Evolutionary conservation across 2,113 vertebrate genomes (phyloP), one percentile per base, ranked within the genome.

Genomic region (Xyrauchen texanus): DNA sequence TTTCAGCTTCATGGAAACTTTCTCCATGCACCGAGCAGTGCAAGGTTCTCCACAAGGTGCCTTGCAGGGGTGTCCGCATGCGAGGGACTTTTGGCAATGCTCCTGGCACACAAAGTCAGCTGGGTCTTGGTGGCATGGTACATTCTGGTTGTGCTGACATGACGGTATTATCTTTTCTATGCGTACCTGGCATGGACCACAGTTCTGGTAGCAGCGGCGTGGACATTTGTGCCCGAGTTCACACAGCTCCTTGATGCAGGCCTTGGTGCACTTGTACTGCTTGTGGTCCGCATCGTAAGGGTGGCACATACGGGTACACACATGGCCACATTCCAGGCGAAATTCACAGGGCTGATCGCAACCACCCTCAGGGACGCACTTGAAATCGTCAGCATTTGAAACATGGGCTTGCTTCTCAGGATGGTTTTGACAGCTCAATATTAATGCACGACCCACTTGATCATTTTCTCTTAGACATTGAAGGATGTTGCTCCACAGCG

Each of bases 381-480:
- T 81, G 85, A 98, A 98, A 83, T 98, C 95, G 0, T 88, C 80
- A 6, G 88, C 91, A 74, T 78, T 87, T 15, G 92, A 92, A 6
- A 92, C 96, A 8, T 58, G 49, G 4, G 94, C 90, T 57, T 86
- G 84, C 6, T 90, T 95, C 4, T 92, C 83, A 0, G 95, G 95
- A 85, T 99, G 97, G 90, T 98, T 99, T 86, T 97, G 95, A 87
- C 97, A 98, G 85, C 91, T 94, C 11, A 99, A 90, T 55, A 82
- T 92, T 70, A 98, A 86, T 0, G 91, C 82, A 0, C 0, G 45
- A 7, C 95, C 96, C 11, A 95, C 89, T n/a, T 94, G 93, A 16
- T 84, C 81, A 0, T 90, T 92, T 76, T 96, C 91, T 7, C 57
- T 84, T 76, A 99, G 91, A 0, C 91, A 95, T 53, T 93, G 89